Evolutionary conservation across 2,888 invertebrate species (phyloP).

Genomic region (Sphinx pinastri): DNA sequence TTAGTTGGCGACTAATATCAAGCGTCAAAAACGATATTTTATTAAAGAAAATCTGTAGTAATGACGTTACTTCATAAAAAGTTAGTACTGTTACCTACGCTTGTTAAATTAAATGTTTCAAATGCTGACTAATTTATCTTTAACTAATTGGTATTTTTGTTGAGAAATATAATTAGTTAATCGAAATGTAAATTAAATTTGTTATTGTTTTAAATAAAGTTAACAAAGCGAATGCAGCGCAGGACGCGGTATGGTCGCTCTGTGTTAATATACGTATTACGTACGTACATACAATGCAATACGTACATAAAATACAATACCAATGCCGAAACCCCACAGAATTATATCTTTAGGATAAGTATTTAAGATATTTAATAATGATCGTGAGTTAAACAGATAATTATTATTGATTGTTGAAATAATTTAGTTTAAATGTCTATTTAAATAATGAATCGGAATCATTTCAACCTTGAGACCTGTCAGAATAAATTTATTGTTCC

Average conservation of each 20-base stretch:
- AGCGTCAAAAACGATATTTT: background rate
- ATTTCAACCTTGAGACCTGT: background rate
- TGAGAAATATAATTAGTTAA: constrained; percentile 7
- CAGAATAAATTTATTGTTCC: background rate
- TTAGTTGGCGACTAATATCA: background rate
- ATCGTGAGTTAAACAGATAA: background rate
- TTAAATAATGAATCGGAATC: background rate
- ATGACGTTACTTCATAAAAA: background rate
- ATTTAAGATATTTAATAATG: background rate
- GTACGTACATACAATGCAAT: no score
- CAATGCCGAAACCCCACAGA: background rate
- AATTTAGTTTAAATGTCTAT: background rate
- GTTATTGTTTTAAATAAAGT: no score
- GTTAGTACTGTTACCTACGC: no score
- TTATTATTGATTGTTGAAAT: background rate
- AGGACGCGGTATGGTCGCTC: no score
- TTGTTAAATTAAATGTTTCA: background rate
- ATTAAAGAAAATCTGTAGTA: background rate
- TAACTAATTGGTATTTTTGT: constrained; percentile 5
- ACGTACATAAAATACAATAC: background rate
- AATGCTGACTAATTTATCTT: background rate
- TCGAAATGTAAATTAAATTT: background rate
- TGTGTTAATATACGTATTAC: no score
- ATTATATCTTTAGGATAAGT: background rate
- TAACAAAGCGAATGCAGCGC: no score